phyloP scores from a whole-genome alignment of 2,888 invertebrate genomes.

The Iphiclides podalirius region DNA sequence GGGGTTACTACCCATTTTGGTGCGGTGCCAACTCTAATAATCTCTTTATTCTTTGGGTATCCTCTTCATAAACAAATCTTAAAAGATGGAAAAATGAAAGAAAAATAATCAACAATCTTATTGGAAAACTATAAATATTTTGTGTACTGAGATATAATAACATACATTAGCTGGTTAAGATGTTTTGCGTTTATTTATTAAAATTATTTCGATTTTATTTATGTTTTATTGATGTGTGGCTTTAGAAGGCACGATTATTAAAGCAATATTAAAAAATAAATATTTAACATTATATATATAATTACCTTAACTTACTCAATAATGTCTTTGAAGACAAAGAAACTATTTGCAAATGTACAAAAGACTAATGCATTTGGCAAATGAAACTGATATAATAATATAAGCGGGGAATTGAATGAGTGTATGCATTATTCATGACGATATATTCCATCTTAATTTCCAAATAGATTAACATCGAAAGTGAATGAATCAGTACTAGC shows the following conservation, averaged over 20 bases:
- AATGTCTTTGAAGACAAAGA: neutral
- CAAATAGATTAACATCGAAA: constrained; percentile 23
- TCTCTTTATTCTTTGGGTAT: constrained; percentile 38
- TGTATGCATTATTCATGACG: constrained; percentile 22
- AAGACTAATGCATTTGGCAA: constrained; percentile 6
- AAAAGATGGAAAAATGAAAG: constrained; percentile 4
- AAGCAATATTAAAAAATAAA: too few relatives aligned
- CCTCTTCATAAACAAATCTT: constrained; percentile 43
- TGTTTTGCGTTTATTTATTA: too few relatives aligned
- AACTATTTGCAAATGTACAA: neutral
- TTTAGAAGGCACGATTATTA: too few relatives aligned
- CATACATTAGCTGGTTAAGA: too few relatives aligned
- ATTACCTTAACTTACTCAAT: too few relatives aligned
- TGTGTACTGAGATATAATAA: neutral
- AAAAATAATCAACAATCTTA: neutral
- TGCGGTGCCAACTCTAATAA: constrained; percentile 53
- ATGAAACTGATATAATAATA: constrained; percentile 11
- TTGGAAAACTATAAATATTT: neutral
- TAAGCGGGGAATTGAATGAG: constrained; percentile 8
- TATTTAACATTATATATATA: too few relatives aligned
- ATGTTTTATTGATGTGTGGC: too few relatives aligned
- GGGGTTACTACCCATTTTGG: constrained; percentile 43
- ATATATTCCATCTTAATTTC: constrained; percentile 22
- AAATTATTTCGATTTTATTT: too few relatives aligned
- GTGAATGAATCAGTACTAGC: constrained; percentile 12